Evolutionary conservation across 2,888 invertebrate species (phyloP).

Genomic region (Gymnoscelis rufifasciata): DNA sequence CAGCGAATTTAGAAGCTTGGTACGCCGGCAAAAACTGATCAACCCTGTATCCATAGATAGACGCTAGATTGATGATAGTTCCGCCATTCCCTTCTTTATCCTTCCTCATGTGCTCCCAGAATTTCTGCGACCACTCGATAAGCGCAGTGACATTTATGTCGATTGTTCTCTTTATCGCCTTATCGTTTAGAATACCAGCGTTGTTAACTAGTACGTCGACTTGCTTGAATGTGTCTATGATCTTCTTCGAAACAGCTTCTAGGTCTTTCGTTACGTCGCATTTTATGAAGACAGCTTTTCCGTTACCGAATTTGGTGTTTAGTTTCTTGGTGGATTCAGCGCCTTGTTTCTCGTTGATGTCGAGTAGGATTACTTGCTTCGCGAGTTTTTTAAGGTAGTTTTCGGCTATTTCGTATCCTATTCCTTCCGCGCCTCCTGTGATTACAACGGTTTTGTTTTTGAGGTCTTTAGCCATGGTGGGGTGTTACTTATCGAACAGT

Average conservation of each 20-base stretch:
- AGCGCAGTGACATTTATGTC: conserved; percentile 46
- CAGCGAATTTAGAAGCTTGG: conserved; percentile 48
- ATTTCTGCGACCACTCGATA: conserved; percentile 59
- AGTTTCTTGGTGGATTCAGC: conserved; percentile 50
- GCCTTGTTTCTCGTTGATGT: conserved; percentile 38
- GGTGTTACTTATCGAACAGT: neutral
- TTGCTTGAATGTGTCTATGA: conserved; percentile 36
- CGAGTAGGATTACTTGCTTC: conserved; percentile 35
- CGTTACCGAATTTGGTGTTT: conserved; percentile 55
- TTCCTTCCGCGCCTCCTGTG: conserved; percentile 76
- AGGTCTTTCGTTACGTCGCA: conserved; percentile 69
- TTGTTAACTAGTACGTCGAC: conserved; percentile 62
- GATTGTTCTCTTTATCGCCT: conserved; percentile 30
- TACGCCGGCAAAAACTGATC: conserved; percentile 63
- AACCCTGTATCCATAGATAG: conserved; percentile 72
- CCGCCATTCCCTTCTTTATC: conserved; percentile 77
- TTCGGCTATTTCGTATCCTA: conserved; percentile 63
- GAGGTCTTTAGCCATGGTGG: conserved; percentile 28
- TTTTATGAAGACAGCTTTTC: conserved; percentile 61
- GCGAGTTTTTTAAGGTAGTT: conserved; percentile 60
- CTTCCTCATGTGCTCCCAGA: conserved; percentile 74
- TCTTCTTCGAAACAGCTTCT: conserved; percentile 46
- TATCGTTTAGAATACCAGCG: conserved; percentile 50
- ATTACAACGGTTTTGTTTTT: conserved; percentile 42
- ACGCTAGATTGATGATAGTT: conserved; percentile 79